phyloP scores from a whole-genome alignment of 2,797 vertebrate species.

The Mastacembelus armatus region DNA sequence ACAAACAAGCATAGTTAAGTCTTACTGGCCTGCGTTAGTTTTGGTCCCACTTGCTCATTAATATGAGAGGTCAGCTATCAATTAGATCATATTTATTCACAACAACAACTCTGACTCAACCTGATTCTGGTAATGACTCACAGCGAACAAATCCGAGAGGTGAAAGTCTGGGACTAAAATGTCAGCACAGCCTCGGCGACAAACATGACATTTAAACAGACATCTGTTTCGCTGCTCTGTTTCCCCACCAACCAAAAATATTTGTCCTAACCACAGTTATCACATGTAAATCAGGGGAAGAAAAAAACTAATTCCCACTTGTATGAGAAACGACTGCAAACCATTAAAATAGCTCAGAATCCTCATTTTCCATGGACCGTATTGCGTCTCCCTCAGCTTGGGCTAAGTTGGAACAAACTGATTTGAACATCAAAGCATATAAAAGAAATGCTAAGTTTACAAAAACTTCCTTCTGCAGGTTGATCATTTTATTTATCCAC shows the following conservation, averaged over 20 bases:
- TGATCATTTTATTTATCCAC: slow-evolving; percentile 6
- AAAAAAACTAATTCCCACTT: slow-evolving; percentile 34
- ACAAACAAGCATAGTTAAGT: slow-evolving; percentile 38
- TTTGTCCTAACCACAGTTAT: slow-evolving; percentile 71
- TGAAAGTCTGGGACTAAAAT: slow-evolving; percentile 80
- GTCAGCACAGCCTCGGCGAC: slow-evolving; percentile 79
- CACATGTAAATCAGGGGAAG: slow-evolving; percentile 69
- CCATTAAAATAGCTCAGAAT: slow-evolving; percentile 52
- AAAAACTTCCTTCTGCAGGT: slow-evolving; percentile 29
- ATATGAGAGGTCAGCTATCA: slow-evolving; percentile 81
- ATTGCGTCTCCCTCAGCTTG: slow-evolving; percentile 18
- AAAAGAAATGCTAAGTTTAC: slow-evolving; percentile 52
- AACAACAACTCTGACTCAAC: slow-evolving; percentile 75
- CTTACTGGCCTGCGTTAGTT: slow-evolving; percentile 30
- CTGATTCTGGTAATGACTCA: slow-evolving; percentile 78
- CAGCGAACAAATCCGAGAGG: slow-evolving; percentile 71
- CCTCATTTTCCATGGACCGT: slow-evolving; percentile 18
- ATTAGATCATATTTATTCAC: slow-evolving; percentile 82
- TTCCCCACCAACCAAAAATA: slow-evolving; percentile 73
- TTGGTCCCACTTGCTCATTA: slow-evolving; percentile 65
- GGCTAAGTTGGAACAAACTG: slow-evolving; percentile 54
- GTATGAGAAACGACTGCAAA: slow-evolving; percentile 34
- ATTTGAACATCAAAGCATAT: slow-evolving; percentile 52
- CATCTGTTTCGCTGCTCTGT: slow-evolving; percentile 78
- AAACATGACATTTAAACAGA: slow-evolving; percentile 85